Percentiles rank a stretch among this genome's conserved stretches.
Evolutionary conservation across 2,797 vertebrate species (phyloP).

Genomic region (Okamejei kenojei): DNA sequence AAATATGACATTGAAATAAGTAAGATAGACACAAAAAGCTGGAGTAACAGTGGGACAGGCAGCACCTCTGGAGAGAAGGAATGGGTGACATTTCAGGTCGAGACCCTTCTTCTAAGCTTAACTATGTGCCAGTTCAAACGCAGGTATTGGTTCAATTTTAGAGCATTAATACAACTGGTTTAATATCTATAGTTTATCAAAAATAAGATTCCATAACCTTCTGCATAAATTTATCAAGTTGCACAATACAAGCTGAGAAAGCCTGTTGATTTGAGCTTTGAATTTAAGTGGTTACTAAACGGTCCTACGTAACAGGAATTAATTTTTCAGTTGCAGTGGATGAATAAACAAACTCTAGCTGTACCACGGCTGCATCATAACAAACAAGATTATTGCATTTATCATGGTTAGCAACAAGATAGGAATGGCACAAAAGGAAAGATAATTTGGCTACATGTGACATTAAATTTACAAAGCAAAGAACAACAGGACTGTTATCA

Average conservation of each 20-base stretch:
- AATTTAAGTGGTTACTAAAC: neutral
- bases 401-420: neutral
- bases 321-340: neutral
- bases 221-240: neutral
- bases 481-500: neutral
- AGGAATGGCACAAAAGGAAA: neutral
- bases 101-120: neutral
- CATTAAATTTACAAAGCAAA: neutral
- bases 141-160: neutral
- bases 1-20: neutral
- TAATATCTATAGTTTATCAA: neutral
- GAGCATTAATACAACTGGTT: neutral
- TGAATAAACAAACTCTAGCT: neutral
- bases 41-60: no score
- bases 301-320: neutral
- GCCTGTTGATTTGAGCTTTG: neutral
- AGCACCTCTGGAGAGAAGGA: no score
- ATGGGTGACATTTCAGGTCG: no score
- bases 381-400: neutral
- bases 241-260: neutral
- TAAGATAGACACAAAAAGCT: no score
- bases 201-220: neutral
- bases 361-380: neutral
- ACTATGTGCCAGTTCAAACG: neutral
- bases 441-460: neutral